Conservation (phyloP, 2,797 vertebrate genomes). For the Leuciscus waleckii region DNA sequence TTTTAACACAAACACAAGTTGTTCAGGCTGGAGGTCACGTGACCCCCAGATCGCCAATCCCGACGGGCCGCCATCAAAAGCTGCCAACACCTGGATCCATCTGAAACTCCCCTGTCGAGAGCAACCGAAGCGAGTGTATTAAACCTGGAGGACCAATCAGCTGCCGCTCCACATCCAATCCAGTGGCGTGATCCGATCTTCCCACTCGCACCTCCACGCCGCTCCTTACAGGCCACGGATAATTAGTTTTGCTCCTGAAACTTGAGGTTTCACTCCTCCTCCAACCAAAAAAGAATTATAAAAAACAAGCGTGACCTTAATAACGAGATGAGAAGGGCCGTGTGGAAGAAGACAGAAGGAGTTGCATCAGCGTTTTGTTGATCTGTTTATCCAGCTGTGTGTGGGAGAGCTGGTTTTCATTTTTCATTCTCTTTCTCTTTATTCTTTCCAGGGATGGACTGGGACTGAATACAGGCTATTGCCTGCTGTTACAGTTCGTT, state of each 20-base stretch:
- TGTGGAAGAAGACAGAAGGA: slow-evolving; percentile 13
- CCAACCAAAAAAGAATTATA: not conserved
- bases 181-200: slow-evolving; percentile 33
- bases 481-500: not conserved
- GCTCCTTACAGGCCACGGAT: slow-evolving; percentile 50
- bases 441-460: slow-evolving; percentile 20
- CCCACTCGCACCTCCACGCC: slow-evolving; percentile 19
- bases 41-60: slow-evolving; percentile 28
- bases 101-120: slow-evolving; percentile 13
- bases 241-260: slow-evolving; percentile 60
- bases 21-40: slow-evolving; percentile 33
- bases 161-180: slow-evolving; percentile 29
- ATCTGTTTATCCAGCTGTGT: slow-evolving; percentile 57
- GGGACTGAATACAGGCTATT: not conserved
- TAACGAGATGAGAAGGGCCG: slow-evolving; percentile 60
- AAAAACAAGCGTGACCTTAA: slow-evolving; percentile 58
- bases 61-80: slow-evolving; percentile 24
- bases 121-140: slow-evolving; percentile 46
- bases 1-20: slow-evolving; percentile 47
- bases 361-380: slow-evolving; percentile 54
- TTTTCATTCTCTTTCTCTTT: slow-evolving; percentile 31
- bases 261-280: slow-evolving; percentile 44
- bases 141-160: slow-evolving; percentile 58
- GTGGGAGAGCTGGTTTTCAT: slow-evolving; percentile 24
- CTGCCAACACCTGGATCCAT: slow-evolving; percentile 44